phyloP scores from a whole-genome alignment of 2,113 vertebrate genomes.

The Megalops atlanticus region DNA sequence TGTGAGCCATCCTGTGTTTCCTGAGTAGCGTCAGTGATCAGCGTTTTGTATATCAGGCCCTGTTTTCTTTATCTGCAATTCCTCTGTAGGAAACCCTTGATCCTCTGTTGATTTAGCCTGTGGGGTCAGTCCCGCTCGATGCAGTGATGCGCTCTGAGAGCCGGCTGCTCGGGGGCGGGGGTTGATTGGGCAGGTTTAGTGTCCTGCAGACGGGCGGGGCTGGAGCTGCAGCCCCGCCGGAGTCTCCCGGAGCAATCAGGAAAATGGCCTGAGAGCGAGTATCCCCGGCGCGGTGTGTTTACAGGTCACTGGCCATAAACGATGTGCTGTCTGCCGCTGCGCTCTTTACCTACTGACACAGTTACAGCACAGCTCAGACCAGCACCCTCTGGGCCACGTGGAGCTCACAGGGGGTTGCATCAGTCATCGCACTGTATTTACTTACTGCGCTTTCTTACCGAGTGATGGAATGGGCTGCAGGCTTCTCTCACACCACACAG shows the following conservation, averaged over 20 bases:
- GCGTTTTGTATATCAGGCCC: not conserved
- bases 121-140: not conserved
- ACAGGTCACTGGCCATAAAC: conserved; percentile 19
- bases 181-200: not conserved
- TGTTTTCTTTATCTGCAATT: not conserved
- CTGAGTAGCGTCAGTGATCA: not conserved
- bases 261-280: not conserved
- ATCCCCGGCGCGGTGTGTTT: not conserved
- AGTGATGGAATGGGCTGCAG: too few species aligned
- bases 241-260: not conserved
- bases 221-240: not conserved
- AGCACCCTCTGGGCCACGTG: not conserved
- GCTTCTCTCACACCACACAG: too few species aligned
- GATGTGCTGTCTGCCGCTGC: not conserved
- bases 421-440: not conserved
- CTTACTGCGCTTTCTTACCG: not conserved
- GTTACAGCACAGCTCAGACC: not conserved
- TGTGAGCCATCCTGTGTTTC: too few species aligned
- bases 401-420: not conserved
- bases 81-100: not conserved
- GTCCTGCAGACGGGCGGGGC: not conserved
- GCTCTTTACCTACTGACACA: conserved; percentile 21
- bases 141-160: too few species aligned
- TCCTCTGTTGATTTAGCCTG: not conserved
- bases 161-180: too few species aligned